Conservation (phyloP, 1,140 invertebrate species). For the Dryas iulia region DNA sequence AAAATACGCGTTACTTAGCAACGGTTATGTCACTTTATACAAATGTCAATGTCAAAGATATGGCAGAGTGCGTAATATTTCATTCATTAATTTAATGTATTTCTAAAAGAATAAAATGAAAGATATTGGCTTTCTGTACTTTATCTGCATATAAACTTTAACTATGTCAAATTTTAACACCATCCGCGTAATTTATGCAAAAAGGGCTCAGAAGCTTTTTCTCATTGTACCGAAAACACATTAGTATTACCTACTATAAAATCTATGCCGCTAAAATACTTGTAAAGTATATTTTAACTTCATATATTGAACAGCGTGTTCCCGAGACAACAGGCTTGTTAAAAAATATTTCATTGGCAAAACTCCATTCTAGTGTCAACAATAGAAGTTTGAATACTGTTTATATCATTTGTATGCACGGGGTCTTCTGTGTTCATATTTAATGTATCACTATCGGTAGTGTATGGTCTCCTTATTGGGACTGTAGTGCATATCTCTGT, state of each 20-base stretch:
- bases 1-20: too few relatives aligned
- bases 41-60: too few relatives aligned
- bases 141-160: too few relatives aligned
- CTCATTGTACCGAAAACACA: neutral
- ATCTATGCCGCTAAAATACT: neutral
- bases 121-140: too few relatives aligned
- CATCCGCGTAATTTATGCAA: too few relatives aligned
- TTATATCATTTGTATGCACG: constrained; percentile 25
- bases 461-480: constrained; percentile 65
- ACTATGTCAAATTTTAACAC: too few relatives aligned
- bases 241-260: constrained; percentile 8
- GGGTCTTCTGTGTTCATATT: constrained; percentile 27
- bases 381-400: constrained; percentile 73
- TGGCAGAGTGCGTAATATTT: too few relatives aligned
- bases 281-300: constrained; percentile 16
- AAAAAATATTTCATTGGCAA: constrained; percentile 42
- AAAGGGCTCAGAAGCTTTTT: too few relatives aligned
- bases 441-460: constrained; percentile 48
- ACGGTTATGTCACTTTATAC: too few relatives aligned
- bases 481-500: constrained; percentile 71
- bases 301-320: neutral
- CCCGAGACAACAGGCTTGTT: constrained; percentile 8
- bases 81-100: too few relatives aligned
- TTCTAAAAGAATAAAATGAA: too few relatives aligned
- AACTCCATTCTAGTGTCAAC: constrained; percentile 65